phyloP scores from a whole-genome alignment of 2,888 invertebrate genomes.

The Dyspetes luteomarginatus region DNA sequence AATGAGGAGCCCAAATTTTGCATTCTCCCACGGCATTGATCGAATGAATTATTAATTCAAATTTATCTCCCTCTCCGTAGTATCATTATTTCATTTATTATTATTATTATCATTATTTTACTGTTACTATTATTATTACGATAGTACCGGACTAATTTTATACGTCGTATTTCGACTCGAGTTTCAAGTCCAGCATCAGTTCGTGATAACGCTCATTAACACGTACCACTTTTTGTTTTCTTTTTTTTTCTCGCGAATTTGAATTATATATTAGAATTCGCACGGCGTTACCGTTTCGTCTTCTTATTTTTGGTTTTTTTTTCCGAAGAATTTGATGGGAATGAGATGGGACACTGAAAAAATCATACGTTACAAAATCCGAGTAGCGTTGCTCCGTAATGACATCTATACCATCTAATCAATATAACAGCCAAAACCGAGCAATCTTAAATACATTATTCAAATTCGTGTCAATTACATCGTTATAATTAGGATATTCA shows the following conservation, averaged over 20 bases:
- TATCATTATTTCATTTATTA: conserved; percentile 43
- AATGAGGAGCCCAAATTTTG: conserved; percentile 27
- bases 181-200: conserved; percentile 42
- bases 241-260: conserved; percentile 30
- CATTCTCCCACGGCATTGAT: neutral
- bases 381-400: conserved; percentile 64
- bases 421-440: conserved; percentile 74
- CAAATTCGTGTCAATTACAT: conserved; percentile 68
- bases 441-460: conserved; percentile 72
- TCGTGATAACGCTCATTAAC: conserved; percentile 36
- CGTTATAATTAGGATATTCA: conserved; percentile 68
- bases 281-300: conserved; percentile 31
- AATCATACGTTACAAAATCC: conserved; percentile 51
- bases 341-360: conserved; percentile 31
- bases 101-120: conserved; percentile 28
- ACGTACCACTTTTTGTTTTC: conserved; percentile 20
- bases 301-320: conserved; percentile 11
- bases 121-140: conserved; percentile 63
- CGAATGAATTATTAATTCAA: conserved; percentile 29
- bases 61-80: conserved; percentile 14
- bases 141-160: conserved; percentile 62
- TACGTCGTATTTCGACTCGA: conserved; percentile 48
- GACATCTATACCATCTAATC: conserved; percentile 68
- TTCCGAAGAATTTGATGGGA: neutral
- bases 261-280: conserved; percentile 49